Conservation (phyloP, 35 echinoderm and acorn worm species). For the Apostichopus californicus region DNA sequence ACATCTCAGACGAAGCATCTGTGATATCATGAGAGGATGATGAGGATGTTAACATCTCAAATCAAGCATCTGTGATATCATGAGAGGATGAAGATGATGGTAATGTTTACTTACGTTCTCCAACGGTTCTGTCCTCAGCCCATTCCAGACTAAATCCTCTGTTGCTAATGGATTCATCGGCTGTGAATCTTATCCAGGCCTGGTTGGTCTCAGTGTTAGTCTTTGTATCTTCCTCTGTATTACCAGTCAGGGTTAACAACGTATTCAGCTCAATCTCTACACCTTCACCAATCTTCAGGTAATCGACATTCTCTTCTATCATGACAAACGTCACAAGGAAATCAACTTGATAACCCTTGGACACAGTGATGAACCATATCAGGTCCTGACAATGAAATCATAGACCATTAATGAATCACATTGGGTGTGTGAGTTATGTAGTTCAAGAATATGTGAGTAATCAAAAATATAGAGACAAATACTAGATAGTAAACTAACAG, state of each 20-base stretch:
- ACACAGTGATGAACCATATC: constrained; percentile 33
- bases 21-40: too few relatives aligned
- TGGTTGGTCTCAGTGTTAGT: not conserved
- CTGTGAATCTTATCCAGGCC: constrained; percentile 35
- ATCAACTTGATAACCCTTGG: constrained; percentile 44
- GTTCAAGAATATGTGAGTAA: too few relatives aligned
- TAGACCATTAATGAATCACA: not conserved
- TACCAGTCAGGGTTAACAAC: not conserved
- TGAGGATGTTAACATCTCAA: too few relatives aligned
- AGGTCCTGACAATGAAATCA: constrained; percentile 2
- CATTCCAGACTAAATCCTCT: constrained; percentile 15
- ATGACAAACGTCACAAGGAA: not conserved
- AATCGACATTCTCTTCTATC: constrained; percentile 8
- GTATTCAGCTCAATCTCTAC: not conserved
- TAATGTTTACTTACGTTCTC: constrained; percentile 19
- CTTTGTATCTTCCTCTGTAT: not conserved
- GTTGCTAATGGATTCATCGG: constrained; percentile 7
- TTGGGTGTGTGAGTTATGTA: too few relatives aligned
- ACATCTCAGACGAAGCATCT: too few relatives aligned
- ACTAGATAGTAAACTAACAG: too few relatives aligned
- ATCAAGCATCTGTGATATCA: too few relatives aligned
- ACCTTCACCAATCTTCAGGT: constrained; percentile 8
- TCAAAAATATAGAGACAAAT: too few relatives aligned
- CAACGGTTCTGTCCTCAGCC: constrained; percentile 18
- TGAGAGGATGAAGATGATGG: too few relatives aligned